Evolutionary conservation across 2,797 vertebrate genomes (phyloP).

Genomic region (Scarus forsteni): DNA sequence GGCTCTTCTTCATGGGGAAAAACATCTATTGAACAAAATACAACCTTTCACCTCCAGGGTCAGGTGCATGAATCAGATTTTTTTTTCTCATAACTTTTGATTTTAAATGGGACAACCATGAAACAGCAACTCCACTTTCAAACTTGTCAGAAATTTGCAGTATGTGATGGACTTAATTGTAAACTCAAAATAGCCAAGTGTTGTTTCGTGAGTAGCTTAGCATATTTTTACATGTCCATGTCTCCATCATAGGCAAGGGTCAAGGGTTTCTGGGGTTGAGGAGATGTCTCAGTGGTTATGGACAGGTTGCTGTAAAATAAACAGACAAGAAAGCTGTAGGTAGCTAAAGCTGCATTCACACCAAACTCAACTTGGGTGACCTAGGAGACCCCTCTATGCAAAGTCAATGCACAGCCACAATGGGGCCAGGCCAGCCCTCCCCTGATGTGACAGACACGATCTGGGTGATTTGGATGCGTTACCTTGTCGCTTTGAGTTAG

Average conservation of each 20-base stretch:
- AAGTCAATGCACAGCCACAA: too few species aligned
- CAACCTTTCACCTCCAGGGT: slow-evolving; percentile 29
- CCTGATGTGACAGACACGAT: too few species aligned
- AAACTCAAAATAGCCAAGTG: slow-evolving; percentile 30
- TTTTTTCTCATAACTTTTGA: slow-evolving; percentile 4
- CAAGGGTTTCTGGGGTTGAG: slow-evolving; percentile 95
- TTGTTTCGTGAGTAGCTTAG: slow-evolving; percentile 33
- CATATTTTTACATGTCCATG: slow-evolving; percentile 90
- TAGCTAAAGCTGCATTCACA: too few species aligned
- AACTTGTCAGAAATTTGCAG: slow-evolving; percentile 9
- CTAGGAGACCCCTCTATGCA: too few species aligned
- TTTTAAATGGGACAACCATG: slow-evolving; percentile 12
- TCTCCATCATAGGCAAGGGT: slow-evolving; percentile 97
- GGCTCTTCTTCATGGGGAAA: slow-evolving; percentile 21
- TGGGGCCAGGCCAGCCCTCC: too few species aligned
- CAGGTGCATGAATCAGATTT: slow-evolving; percentile 5
- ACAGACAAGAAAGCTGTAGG: slow-evolving; percentile 37
- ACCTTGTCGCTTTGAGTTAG: too few species aligned
- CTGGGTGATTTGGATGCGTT: too few species aligned
- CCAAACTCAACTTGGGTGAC: too few species aligned
- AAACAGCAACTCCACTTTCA: slow-evolving; percentile 11
- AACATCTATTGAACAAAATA: slow-evolving; percentile 2
- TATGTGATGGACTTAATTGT: slow-evolving; percentile 29
- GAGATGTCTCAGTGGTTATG: slow-evolving; percentile 88
- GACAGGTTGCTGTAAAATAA: slow-evolving; percentile 85